Evolutionary conservation across 2,797 vertebrate species (phyloP), one percentile per base, ranked within the genome.

Genomic region (Trachops cirrhosus): DNA sequence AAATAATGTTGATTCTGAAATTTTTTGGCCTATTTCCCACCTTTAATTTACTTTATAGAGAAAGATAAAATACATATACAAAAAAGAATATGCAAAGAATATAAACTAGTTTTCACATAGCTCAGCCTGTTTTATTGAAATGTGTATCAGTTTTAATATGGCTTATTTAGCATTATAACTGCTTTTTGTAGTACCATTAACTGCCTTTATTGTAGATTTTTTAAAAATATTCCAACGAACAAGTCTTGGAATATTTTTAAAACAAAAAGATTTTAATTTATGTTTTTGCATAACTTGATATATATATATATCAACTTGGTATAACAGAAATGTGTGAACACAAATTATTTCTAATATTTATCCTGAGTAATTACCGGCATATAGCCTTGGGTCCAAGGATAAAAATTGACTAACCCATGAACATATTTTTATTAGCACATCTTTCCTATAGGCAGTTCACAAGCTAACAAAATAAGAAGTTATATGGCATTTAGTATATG

Each of bases 241-340:
- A 86, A 50, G 15, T 77, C 14, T 54, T 85, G 54, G 22, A 85
- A 11, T 93, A 73, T 83, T 91, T 96, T 88, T 91, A 83, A 96
- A 68, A 15, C 18, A 86, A 59, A 95, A 87, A 34, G 24, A 86
- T 93, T 21, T 34, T 86, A 21, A 54, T 44, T 68, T 46, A 50
- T 59, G 39, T 78, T 97, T 95, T 92, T 88, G 6, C 21, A 22
- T 78, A 95, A 91, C 3, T 77, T 91, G 4, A 62, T 79, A 16
- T 21, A 46, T n/a, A 32, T 48, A 46, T 59, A 77, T 78, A 92
- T 54, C 80, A 16, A 16, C 44, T 92, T 75, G 78, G 6, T 91
- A 22, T 96, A 84, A 86, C 37, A 88, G 24, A 94, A 91, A 89
- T 57, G 8, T 83, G 11, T 83, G 79, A 85, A 68, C 41, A 94